Evolutionary conservation across 2,888 invertebrate genomes (phyloP), one percentile per base, ranked within the genome.

Genomic region (Stictocephala bisonia): DNA sequence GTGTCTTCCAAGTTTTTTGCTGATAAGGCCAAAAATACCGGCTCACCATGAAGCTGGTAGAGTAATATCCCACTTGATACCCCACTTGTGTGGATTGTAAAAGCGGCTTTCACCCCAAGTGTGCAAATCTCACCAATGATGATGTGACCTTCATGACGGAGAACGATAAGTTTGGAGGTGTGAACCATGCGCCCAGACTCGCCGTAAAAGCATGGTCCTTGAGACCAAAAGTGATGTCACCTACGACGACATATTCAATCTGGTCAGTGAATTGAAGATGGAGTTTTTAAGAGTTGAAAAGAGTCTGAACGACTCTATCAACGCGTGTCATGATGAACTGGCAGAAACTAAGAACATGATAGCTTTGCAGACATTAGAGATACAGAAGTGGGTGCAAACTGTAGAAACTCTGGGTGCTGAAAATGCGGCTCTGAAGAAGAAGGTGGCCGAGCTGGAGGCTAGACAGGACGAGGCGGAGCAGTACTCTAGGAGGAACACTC

Each of bases 1-100:
- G n/a, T n/a, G n/a, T n/a, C n/a, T n/a, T n/a, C n/a, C n/a, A n/a
- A n/a, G n/a, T n/a, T n/a, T n/a, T n/a, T n/a, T n/a, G n/a, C n/a
- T n/a, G n/a, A n/a, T n/a, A n/a, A n/a, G n/a, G n/a, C n/a, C n/a
- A n/a, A n/a, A n/a, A n/a, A n/a, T n/a, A n/a, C n/a, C n/a, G n/a
- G n/a, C n/a, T n/a, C n/a, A n/a, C n/a, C n/a, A n/a, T n/a, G n/a
- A n/a, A n/a, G n/a, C n/a, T n/a, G n/a, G n/a, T n/a, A n/a, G n/a
- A n/a, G n/a, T n/a, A n/a, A n/a, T n/a, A n/a, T n/a, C n/a, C n/a
- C n/a, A n/a, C n/a, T n/a, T n/a, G n/a, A n/a, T n/a, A n/a, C n/a
- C n/a, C n/a, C n/a, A n/a, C n/a, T n/a, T 68, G 48, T 31, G 31
- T 27, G 13, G 67, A 68, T 18, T 68, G 50, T 11, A 68, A 29